Evolutionary conservation across 2,888 invertebrate species (phyloP).

Genomic region (Diplolepis rosae): DNA sequence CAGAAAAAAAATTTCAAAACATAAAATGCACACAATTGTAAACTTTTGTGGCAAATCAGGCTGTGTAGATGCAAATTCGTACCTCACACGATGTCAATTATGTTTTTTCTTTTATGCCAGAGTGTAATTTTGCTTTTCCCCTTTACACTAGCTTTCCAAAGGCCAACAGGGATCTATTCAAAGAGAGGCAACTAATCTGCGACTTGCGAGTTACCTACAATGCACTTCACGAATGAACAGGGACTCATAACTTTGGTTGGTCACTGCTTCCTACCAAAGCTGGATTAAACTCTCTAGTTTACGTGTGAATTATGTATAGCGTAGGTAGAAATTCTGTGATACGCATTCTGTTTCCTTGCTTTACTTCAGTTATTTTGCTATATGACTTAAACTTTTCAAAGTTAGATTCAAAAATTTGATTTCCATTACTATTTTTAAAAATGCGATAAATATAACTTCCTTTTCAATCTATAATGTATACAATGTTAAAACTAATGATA

Average conservation of each 20-base stretch:
- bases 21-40: background rate
- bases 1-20: background rate
- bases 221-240: conserved; percentile 29
- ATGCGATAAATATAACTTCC: too few relatives aligned
- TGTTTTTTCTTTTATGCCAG: conserved; percentile 6
- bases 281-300: conserved; percentile 57
- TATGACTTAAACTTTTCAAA: background rate
- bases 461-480: too few relatives aligned
- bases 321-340: conserved; percentile 15
- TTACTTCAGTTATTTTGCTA: background rate
- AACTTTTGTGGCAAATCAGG: background rate
- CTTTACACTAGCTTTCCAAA: conserved; percentile 15
- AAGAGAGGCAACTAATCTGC: conserved; percentile 36
- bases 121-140: conserved; percentile 18
- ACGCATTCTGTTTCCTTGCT: background rate
- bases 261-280: conserved; percentile 47
- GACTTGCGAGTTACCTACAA: conserved; percentile 34
- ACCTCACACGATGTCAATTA: conserved; percentile 10
- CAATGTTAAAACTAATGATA: too few relatives aligned
- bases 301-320: conserved; percentile 51
- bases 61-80: background rate
- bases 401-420: background rate
- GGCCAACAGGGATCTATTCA: conserved; percentile 32
- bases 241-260: conserved; percentile 41
- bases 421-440: too few relatives aligned